Conservation (phyloP, 1,140 invertebrate genomes). For the Drosophila suzukii region DNA sequence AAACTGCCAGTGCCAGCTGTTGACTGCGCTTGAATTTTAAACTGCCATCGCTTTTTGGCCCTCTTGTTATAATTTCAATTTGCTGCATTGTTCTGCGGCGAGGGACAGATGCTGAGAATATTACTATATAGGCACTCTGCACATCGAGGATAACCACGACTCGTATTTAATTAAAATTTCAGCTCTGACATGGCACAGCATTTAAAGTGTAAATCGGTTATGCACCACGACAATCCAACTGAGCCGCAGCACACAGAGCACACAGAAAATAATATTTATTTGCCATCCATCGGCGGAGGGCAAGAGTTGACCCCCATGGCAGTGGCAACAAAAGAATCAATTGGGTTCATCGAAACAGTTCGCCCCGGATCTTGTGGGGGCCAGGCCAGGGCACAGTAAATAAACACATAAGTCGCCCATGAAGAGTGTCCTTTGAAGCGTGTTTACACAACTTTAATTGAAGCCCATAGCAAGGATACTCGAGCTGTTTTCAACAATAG, state of each 20-base stretch:
- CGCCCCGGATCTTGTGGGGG: constrained; percentile 6
- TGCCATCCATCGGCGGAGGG: constrained; percentile 1
- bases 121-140: constrained; percentile 8
- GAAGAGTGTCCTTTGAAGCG: constrained; percentile 17
- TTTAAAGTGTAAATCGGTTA: constrained; percentile 36
- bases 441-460: constrained; percentile 49
- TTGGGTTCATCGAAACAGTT: constrained; percentile 54
- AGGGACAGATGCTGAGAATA: constrained; percentile 21
- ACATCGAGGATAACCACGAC: constrained; percentile 21
- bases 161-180: constrained; percentile 43
- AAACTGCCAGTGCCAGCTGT: constrained; percentile 59
- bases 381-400: constrained; percentile 28
- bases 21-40: constrained; percentile 38
- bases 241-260: constrained; percentile 16
- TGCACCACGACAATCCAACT: constrained; percentile 19
- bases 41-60: constrained; percentile 4
- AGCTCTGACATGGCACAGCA: not conserved
- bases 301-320: constrained; percentile 49
- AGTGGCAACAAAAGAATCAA: constrained; percentile 56
- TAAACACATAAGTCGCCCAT: constrained; percentile 32
- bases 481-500: not conserved
- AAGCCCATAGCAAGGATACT: constrained; percentile 8
- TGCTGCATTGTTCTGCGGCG: constrained; percentile 25
- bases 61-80: constrained; percentile 46
- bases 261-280: constrained; percentile 28